Conservation (phyloP, 2,797 vertebrate genomes). For the Adelosebastes latens region DNA sequence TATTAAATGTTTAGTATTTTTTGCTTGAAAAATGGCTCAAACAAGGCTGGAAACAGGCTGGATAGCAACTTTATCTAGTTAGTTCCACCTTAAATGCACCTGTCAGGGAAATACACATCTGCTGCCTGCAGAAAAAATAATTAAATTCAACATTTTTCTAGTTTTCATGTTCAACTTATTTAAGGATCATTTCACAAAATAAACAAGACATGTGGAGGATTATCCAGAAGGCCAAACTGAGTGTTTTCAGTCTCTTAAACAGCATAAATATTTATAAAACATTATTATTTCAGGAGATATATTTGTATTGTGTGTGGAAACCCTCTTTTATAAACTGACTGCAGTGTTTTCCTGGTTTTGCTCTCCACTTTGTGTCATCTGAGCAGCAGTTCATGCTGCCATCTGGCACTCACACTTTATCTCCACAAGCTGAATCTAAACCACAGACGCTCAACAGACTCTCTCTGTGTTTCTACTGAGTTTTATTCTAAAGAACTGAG, state of each 20-base stretch:
- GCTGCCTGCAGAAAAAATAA: background rate
- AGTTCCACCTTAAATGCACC: slow-evolving; percentile 56
- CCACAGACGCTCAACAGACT: background rate
- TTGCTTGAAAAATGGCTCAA: too few relatives aligned
- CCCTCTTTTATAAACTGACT: accelerated
- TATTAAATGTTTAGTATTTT: too few relatives aligned
- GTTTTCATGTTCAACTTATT: background rate
- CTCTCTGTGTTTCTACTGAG: accelerated
- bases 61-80: background rate
- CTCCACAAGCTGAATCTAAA: slow-evolving; percentile 4
- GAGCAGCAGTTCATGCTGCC: slow-evolving; percentile 21
- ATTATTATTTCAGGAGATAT: background rate
- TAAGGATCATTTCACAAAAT: background rate
- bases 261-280: accelerated
- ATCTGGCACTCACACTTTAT: slow-evolving; percentile 64
- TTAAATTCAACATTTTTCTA: background rate
- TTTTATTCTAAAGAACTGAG: too few relatives aligned
- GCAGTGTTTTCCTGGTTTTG: background rate
- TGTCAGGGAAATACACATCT: background rate
- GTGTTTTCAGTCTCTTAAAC: accelerated
- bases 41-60: background rate
- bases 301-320: accelerated
- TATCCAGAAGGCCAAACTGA: background rate
- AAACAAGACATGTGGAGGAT: background rate
- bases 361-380: background rate